Evolutionary conservation across 2,113 vertebrate genomes (phyloP).

Genomic region (Alaudala cheleensis): DNA sequence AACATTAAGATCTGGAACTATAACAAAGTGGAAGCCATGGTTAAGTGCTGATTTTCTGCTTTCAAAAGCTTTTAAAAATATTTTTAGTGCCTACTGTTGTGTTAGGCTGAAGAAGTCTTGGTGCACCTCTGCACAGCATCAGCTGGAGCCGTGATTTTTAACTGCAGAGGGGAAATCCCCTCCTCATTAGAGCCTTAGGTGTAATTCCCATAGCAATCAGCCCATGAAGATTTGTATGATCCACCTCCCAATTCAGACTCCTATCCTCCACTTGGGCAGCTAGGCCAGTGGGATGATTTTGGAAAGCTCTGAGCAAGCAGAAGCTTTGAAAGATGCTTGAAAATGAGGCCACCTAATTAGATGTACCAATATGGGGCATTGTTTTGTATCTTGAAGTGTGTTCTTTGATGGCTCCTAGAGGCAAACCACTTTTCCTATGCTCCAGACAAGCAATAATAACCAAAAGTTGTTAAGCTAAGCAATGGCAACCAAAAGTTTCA

Average conservation of each 20-base stretch:
- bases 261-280: neutral
- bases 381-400: neutral
- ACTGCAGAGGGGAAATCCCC: neutral
- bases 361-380: neutral
- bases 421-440: neutral
- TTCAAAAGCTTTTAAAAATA: neutral
- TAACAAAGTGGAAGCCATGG: neutral
- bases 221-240: rapidly evolving
- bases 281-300: neutral
- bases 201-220: neutral
- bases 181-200: neutral
- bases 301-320: neutral
- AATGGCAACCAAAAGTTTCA: neutral
- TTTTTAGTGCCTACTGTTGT: neutral
- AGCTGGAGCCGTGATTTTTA: neutral
- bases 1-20: neutral
- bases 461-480: neutral
- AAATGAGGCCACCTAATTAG: neutral
- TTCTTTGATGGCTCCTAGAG: neutral
- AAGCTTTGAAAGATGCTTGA: neutral
- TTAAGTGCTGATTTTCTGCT: neutral
- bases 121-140: neutral
- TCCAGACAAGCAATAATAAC: neutral
- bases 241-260: neutral
- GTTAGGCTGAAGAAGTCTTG: neutral